Evolutionary conservation across 2,113 vertebrate genomes (phyloP).

Genomic region (Pelecanus crispus): DNA sequence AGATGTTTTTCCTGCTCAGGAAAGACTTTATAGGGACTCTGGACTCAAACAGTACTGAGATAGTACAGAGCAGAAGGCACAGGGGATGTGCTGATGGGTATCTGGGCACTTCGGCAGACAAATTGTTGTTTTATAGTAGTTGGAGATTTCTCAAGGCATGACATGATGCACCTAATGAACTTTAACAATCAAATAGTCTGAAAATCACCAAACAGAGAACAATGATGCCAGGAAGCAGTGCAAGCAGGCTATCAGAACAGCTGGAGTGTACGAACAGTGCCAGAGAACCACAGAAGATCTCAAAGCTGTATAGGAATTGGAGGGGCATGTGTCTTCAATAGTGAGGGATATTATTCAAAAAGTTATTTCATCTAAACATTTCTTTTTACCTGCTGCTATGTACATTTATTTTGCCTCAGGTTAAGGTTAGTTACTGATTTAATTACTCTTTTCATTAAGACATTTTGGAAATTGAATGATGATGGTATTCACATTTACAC

Average conservation of each 20-base stretch:
- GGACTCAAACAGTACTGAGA: background rate
- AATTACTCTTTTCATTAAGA: background rate
- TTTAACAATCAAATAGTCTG: background rate
- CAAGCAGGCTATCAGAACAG: background rate
- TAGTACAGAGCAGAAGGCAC: background rate
- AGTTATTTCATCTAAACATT: background rate
- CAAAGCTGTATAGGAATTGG: background rate
- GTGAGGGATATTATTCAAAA: background rate
- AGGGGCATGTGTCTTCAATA: background rate
- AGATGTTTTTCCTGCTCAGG: background rate
- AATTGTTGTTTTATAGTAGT: background rate
- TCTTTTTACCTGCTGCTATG: background rate
- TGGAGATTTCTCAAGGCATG: background rate
- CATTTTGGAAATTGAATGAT: background rate
- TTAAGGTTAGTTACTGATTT: background rate
- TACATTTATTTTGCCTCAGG: background rate
- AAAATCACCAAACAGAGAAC: background rate
- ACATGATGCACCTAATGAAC: background rate
- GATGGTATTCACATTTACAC: background rate
- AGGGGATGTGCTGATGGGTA: background rate
- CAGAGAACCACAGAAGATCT: background rate
- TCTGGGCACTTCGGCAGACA: background rate
- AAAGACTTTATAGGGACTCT: background rate
- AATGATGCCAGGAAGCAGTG: background rate
- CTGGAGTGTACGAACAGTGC: background rate